Base-by-base conservation (phyloP, 2,888 invertebrate genomes). In the Odontothrips loti region DNA sequence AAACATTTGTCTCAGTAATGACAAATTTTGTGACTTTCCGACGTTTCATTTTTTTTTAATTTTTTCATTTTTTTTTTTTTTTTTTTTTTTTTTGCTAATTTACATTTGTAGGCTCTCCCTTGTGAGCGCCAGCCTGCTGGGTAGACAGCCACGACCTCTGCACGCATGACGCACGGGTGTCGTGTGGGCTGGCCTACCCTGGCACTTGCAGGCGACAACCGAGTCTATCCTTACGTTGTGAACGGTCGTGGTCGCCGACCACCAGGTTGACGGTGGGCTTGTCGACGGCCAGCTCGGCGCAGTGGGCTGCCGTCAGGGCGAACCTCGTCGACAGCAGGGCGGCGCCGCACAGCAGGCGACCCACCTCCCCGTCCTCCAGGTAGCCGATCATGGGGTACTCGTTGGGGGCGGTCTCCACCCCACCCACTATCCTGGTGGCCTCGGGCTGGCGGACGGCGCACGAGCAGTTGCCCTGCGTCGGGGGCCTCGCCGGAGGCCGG, bases 301-400 rank as follows among this genome's bases (percentile, higher is more conserved):
- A 75, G 68, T 75, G 68, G 23, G 68, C 68, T 10, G 68, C 68
- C 6, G 68, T 75, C 23, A 75, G 68, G 23, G 68, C 68, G 68
- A 12, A 75, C 68, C 27, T 23, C 11, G 68, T n/a, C 68, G 68
- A 75, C 68, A 75, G 12, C 11, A 75, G 23, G 68, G 68, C 68
- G 68, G 68, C 68, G 11, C 68, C 68, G 68, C 68, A 75, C 23
- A 75, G 68, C 27, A 75, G 68, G 27, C 68, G 68, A 10, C 68
- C 68, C 68, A 75, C 68, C 12, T 75, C 68, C 27, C 23, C 68
- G 68, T 75, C 68, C 68, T 75, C 68, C 68, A 75, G 68, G 68
- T 75, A 75, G 68, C 68, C 68, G 68, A 75, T 27, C 23, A 75
- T 8, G 1, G 68, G 68, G 68, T 75, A 75, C 68, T 75, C 68